Evolutionary conservation across 2,888 invertebrate genomes (phyloP).

Genomic region (Rambutsinella grinnellia): DNA sequence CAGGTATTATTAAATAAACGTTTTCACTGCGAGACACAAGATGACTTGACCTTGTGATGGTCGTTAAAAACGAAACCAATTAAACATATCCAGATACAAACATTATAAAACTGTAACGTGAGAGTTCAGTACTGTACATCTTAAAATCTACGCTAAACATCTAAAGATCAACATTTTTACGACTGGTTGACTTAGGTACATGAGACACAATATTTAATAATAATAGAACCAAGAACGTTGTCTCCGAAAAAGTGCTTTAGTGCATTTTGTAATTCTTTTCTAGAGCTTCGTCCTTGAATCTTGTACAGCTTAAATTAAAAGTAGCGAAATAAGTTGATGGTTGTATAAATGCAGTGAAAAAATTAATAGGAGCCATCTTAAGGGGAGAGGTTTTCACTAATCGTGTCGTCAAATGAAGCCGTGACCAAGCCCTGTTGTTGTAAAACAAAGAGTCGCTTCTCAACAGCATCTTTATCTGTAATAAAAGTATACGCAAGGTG

Average conservation of each 20-base stretch:
- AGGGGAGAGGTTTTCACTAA: slow-evolving; percentile 61
- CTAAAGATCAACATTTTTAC: neutral
- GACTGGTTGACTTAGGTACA: slow-evolving; percentile 59
- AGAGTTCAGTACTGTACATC: neutral
- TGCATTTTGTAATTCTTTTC: too few relatives aligned
- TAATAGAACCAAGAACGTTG: neutral
- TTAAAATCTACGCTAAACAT: neutral
- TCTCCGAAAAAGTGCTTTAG: neutral
- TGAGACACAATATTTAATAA: slow-evolving; percentile 44
- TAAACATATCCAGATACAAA: too few relatives aligned
- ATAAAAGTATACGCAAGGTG: slow-evolving; percentile 60
- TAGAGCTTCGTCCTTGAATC: too few relatives aligned
- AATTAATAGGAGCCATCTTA: slow-evolving; percentile 24
- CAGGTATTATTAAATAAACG: too few relatives aligned
- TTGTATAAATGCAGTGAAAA: neutral
- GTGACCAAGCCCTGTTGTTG: slow-evolving; percentile 84
- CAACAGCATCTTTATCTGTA: slow-evolving; percentile 96
- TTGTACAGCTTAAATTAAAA: too few relatives aligned
- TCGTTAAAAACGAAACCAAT: too few relatives aligned
- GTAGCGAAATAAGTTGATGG: neutral
- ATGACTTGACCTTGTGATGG: too few relatives aligned
- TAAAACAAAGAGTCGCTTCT: slow-evolving; percentile 88
- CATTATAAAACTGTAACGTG: too few relatives aligned
- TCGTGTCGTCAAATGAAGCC: slow-evolving; percentile 67
- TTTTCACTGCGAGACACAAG: too few relatives aligned